Evolutionary conservation across 1,140 invertebrate species (phyloP).

Genomic region (Plodia interpunctella): DNA sequence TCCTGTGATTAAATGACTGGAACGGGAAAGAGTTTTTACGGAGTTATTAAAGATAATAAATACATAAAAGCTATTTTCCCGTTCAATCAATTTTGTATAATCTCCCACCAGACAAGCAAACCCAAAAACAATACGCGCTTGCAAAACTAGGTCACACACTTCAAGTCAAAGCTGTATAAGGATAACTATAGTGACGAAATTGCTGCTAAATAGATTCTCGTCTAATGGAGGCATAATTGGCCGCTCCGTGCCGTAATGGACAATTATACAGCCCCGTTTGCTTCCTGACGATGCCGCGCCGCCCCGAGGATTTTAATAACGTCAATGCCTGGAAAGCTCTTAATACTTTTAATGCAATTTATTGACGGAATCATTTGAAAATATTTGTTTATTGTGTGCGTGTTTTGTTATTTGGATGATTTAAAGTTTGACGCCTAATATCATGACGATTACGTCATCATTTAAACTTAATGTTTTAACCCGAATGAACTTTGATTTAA

Average conservation of each 20-base stretch:
- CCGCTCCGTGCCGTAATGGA: constrained; percentile 1
- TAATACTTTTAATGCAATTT: neutral
- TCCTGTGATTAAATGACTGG: too few relatives aligned
- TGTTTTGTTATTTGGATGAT: too few relatives aligned
- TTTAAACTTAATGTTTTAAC: too few relatives aligned
- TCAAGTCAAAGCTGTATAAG: constrained; percentile 13
- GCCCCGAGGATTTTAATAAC: constrained; percentile 15
- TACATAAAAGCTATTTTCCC: too few relatives aligned
- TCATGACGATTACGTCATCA: too few relatives aligned
- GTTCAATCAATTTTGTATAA: too few relatives aligned
- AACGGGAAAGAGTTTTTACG: too few relatives aligned
- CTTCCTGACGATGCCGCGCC: constrained; percentile 3
- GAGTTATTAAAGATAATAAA: too few relatives aligned
- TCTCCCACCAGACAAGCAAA: too few relatives aligned
- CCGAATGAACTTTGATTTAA: too few relatives aligned
- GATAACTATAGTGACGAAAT: neutral
- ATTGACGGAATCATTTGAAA: neutral
- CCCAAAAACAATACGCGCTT: neutral
- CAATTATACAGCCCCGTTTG: constrained; percentile 4
- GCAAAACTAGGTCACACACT: neutral
- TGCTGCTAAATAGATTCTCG: neutral
- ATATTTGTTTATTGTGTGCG: too few relatives aligned
- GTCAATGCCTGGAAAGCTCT: neutral
- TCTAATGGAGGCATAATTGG: constrained; percentile 5
- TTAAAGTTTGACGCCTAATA: too few relatives aligned